Base-by-base conservation (phyloP, 2,113 vertebrate genomes). In the Hoplias malabaricus region DNA sequence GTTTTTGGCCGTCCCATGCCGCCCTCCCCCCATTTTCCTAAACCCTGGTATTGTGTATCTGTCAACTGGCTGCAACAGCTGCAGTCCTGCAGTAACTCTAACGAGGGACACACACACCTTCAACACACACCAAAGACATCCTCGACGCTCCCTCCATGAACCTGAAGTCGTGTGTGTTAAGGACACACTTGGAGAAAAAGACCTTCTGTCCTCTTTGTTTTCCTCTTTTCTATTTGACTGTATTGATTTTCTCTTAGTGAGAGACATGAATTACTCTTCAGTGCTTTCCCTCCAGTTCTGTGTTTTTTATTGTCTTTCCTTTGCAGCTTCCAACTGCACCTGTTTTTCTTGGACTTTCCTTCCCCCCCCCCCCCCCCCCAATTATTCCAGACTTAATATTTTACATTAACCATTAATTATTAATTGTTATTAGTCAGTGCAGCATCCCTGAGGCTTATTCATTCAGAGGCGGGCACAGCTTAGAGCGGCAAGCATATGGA, bases 41-140 rank as follows among this genome's bases (percentile, higher is more conserved):
- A 50, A n/a, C 68, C 54, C 40, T 48, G 79, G 42, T 54, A 72
- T 75, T 79, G 76, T 83, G 8, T 67, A 54, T 67, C 46, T 73
- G 68, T 81, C 67, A 38, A 27, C 16, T 34, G 38, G 31, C 31
- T 33, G 59, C n/a, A 53, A 79, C 81, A 83, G 78, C 77, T 83
- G 81, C 69, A 62, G 29, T 40, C 80, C 69, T 50, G 38, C 53
- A 76, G 70, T 80, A 77, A 72, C 78, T 23, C 70, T 63, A 46
- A 75, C 68, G 38, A 54, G 72, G 40, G 33, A 57, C 59, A 70
- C 75, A 46, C 70, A 78, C 62, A 68, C 74, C 48, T 19, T 7
- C 0, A 7, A 12, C 16, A 27, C 33, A 31, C 76, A 40, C 33
- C 33, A 50, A 14, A 77, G 25, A 2, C 9, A 12, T 12, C 23